Evolutionary conservation across 1,140 invertebrate species (phyloP), one percentile per base, ranked within the genome.

Genomic region (Conopomorpha cramerella): DNA sequence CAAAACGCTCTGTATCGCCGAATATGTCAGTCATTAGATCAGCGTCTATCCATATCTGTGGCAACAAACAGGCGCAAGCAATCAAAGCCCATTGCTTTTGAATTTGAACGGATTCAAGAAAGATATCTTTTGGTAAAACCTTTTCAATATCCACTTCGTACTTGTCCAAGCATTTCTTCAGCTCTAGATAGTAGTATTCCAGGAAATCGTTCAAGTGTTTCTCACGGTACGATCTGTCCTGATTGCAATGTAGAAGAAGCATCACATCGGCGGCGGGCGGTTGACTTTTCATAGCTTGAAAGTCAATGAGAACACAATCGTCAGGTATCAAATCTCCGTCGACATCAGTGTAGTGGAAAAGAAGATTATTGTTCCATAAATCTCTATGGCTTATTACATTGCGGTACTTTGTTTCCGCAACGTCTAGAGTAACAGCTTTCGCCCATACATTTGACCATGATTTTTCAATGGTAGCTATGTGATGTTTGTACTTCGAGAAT

Each of bases 371-470:
- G 13, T 76, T 72, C 84, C 84, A 86, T 2, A 82, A 56, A 63
- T 87, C 81, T 0, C 80, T 78, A 52, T 86, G 86, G 25, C 72
- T 78, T 4, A 86, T 58, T 0, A 85, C 84, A 40, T 83, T 85
- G 23, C 55, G 45, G 16, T 53, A 45, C 23, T 57, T 46, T 4
- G 36, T 18, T 16, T 63, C 63, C 7, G 23, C 19, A 23, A 61
- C 39, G 19, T 48, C 41, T 16, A 73, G 34, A 26, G 45, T 36
- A 28, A 71, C 45, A 8, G 49, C 63, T 16, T 43, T 34, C 13
- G 39, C 38, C 57, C 64, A 77, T 27, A 72, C 39, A 7, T 47
- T 14, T 16, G 17, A 16, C 76, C 76, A 78, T 6, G 33, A 35
- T 2, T 23, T 40, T 42, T 62, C 57, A 33, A 73, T 59, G 10